These are phyloP conservation scores for Mesocricetus auratus DNA, from an alignment of 2,113 vertebrate genomes.

Conservation along the genomic window DNA sequence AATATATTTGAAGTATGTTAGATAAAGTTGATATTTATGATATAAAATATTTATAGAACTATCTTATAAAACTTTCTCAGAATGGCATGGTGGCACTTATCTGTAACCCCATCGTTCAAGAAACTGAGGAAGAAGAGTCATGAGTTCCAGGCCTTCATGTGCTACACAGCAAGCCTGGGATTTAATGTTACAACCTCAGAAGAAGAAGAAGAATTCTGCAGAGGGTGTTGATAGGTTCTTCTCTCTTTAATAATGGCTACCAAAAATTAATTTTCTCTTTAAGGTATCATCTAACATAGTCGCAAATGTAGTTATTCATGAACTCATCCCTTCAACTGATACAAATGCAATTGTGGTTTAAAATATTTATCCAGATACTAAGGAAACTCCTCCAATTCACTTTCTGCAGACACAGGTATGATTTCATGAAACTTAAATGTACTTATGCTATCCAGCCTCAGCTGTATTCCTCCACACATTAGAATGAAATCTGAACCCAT, in stretches of 20 bases:
- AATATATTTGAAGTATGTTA: neutral
- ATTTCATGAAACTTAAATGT: slow-evolving; percentile 28
- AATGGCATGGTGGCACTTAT: neutral
- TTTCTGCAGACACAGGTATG: neutral
- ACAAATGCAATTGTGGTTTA: slow-evolving; percentile 38
- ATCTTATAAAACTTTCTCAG: slow-evolving; percentile 4
- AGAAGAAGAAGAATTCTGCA: neutral
- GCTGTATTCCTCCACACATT: neutral
- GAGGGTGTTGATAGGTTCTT: neutral
- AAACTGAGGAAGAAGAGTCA: neutral
- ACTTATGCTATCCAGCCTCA: neutral
- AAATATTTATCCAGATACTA: slow-evolving; percentile 46
- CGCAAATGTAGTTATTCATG: neutral
- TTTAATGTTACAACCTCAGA: neutral
- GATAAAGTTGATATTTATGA: neutral
- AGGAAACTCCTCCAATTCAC: neutral
- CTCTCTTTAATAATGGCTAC: neutral
- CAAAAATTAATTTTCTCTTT: slow-evolving; percentile 47
- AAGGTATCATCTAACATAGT: neutral
- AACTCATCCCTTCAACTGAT: neutral
- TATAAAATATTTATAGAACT: slow-evolving; percentile 16
- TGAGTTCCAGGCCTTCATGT: neutral
- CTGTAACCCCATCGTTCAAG: neutral
- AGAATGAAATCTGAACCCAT: slow-evolving; percentile 21
- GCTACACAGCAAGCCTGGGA: neutral